Evolutionary conservation across 2,113 vertebrate genomes (phyloP), one percentile per base, ranked within the genome.

Genomic region (Malurus cyaneus): DNA sequence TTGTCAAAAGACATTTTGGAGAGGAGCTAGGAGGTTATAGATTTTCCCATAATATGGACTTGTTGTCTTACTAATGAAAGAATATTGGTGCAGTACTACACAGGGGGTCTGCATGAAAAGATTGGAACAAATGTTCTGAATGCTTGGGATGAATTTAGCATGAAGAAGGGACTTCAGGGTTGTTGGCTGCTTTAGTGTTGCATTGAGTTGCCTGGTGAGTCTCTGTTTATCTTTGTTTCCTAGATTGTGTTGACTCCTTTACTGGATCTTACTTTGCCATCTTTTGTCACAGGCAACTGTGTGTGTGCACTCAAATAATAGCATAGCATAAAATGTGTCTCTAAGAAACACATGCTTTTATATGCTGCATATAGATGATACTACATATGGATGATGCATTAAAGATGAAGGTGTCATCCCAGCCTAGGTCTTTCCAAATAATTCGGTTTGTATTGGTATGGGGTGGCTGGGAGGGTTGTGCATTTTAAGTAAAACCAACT

Each of bases 401-500:
- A 14, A 77, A 25, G 49, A 32, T 57, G 36, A 6, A 44, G 31
- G 17, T 54, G 11, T 73, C 25, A 46, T 53, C 36, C 17, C 25
- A 80, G 17, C 19, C 17, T 74, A 66, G 6, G 11, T 73, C 21
- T 80, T 77, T 82, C 26, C 54, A 89, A 57, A 80, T 77, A 83
- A 57, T 80, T 50, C 19, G 42, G 15, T 57, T 86, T 61, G 23
- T 23, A 57, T 12, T 54, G 31, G 14, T 53, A 29, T 14, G 14
- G 21, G 0, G 7, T n/a, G 5, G 17, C 1, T 6, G 25, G 7
- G 18, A 59, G 3, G 2, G 10, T 24, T 82, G 11, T 81, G n/a
- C 70, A 42, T 9, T 77, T 80, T 66, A 91, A 56, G 39, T 69
- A 46, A 91, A 65, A 36, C 6, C 65, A 41, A 50, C 5, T 0